Evolutionary conservation across 2,113 vertebrate genomes (phyloP), one percentile per base, ranked within the genome.

Genomic region (Myotis brandtii): DNA sequence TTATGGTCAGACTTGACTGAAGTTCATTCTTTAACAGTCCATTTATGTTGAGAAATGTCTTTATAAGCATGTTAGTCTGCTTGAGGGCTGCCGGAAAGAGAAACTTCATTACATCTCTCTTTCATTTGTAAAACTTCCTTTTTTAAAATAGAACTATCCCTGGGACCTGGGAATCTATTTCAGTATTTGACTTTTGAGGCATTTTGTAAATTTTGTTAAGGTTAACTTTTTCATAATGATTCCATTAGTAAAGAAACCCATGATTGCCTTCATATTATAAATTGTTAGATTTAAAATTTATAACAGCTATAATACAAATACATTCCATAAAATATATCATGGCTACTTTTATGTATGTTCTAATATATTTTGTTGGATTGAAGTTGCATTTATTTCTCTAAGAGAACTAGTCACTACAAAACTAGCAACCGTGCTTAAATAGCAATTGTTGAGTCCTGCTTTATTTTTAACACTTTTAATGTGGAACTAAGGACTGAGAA

Each of bases 161-260:
- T 52, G 46, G 40, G n/a, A 83, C 23, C 17, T 34, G 14, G 48
- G 84, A 73, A 40, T 92, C 37, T 21, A 56, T 54, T 83, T 90
- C 59, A 85, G 59, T 30, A 87, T 84, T 94, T 86, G 30, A 69
- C 18, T 77, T 93, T 79, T 91, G 82, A 93, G 27, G 34, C 17
- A 46, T 92, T 95, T 81, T 87, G 72, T 12, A 96, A 70, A 50
- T 94, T 86, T 75, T 56, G 48, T 94, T 84, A 91, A 67, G 25
- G 70, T 94, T 88, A 64, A 64, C 64, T 76, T 89, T 89, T 97
- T 88, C 3, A 75, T 91, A 69, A 93, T 48, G n/a, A 85, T 84
- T 94, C 7, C 4, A 59, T 87, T 90, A 87, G 17, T 46, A 86
- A 93, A 84, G 11, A 96, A 83, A 83, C 5, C 16, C 25, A 40